Base-by-base conservation (phyloP, 2,797 vertebrate species). In the Brachymystax lenok region DNA sequence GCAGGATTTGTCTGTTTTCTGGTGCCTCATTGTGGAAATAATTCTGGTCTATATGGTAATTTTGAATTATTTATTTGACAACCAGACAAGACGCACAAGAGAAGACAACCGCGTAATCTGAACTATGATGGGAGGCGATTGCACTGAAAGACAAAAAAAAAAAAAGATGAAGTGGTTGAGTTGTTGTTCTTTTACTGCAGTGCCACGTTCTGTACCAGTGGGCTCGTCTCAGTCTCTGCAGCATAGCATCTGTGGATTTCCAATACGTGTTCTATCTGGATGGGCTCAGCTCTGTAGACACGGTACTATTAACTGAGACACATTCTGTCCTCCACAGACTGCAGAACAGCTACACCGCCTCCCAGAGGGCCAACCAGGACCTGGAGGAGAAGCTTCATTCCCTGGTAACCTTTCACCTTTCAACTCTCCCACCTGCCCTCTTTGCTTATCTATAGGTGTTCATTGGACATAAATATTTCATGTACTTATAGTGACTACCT, bases 311-410 rank as follows among this genome's bases (percentile, higher is more conserved):
- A 59, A 30, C 28, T 33, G 64, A 67, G 28, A 28, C 28, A 27
- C 64, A 5, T 30, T 27, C 24, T 72, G 14, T 72, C 17, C 27
- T 56, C 71, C 27, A 0, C 86, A 99, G 98, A 93, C 94, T 99
- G 77, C 97, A 99, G 92, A 99, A 98, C 91, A 99, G 97, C 89
- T 99, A 99, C 90, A 98, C 97, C 0, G 97, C 97, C 4, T 99
- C 98, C 27, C 98, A 99, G 90, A 95, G 97, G 93, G 92, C 96
- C 86, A 99, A 99, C 88, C 97, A 99, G 93, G 98, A 99, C 75
- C 93, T 99, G 88, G 98, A 99, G 85, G 98, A 99, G 94, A 99
- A 98, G 91, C 94, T 99, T 75, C 97, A 98, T 66, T 92, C 96
- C 10, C 91, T 99, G 96, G 97, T 99, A 96, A 96, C 30, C 24